Base-by-base conservation (phyloP, 2,113 vertebrate genomes). In the Spea multiplicata region DNA sequence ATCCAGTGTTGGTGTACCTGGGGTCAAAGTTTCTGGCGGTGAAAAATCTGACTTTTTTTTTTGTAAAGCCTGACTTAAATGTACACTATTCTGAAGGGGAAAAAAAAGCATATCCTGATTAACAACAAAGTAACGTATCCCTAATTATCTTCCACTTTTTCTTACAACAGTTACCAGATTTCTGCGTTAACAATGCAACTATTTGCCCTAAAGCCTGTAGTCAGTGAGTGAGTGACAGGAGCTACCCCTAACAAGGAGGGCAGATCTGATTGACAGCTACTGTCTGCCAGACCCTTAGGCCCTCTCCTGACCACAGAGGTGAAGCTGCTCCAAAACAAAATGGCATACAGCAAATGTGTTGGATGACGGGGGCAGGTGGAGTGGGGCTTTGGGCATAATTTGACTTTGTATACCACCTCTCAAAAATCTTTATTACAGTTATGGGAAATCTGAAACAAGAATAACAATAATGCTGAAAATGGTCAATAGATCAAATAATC, bases 181-280 rank as follows among this genome's bases (percentile, higher is more conserved):
- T 73, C 53, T 79, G 10, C 9, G 44, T 67, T 59, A 74, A 67
- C 71, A 80, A 72, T 64, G 71, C 44, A 72, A 80, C 52, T 74
- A 80, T 74, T 80, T 68, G 71, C 78, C 78, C 71, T 74, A 74
- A 74, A 80, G 78, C 71, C 16, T 12, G 48, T 13, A 68, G 71
- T 59, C 50, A 67, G 52, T 61, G 48, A 44, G n/a, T 71, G 69
- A 71, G 17, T 80, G 71, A 80, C 65, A 68, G 78, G 55, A 73
- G 48, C 50, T 45, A 44, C 17, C 71, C 45, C 45, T 74, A 74
- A 80, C 53, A 10, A 80, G 71, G 62, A 74, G 71, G 78, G 71
- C 52, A 74, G 62, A 17, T 68, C 61, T 80, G 50, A 73, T 50
- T 66, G 77, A 80, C 77, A 73, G 62, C 45, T 73, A 16, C 17